Evolutionary conservation across 2,797 vertebrate species (phyloP).

Genomic region (Helicolenus hilgendorfi): DNA sequence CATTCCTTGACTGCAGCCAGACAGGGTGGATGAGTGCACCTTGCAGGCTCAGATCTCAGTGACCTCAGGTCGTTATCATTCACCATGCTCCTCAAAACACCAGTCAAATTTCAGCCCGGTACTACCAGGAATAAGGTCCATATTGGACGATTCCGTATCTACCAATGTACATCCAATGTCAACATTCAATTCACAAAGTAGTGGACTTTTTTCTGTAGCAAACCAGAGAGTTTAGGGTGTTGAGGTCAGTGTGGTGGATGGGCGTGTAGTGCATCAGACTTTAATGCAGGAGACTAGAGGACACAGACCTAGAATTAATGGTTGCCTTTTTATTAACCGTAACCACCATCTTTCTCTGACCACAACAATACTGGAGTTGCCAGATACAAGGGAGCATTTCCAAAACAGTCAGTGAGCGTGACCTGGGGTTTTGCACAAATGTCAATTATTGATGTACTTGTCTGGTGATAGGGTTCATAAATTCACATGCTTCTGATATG

Average conservation of each 20-base stretch:
- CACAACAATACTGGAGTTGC: not conserved
- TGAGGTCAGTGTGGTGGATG: not conserved
- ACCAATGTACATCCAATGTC: not conserved
- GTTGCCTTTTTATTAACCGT: not conserved
- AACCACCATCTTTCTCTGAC: not conserved
- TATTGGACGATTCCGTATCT: not conserved
- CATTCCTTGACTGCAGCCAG: slow-evolving; percentile 77
- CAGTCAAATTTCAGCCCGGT: not conserved
- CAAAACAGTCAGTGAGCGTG: not conserved
- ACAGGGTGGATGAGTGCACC: slow-evolving; percentile 78
- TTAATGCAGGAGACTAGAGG: not conserved
- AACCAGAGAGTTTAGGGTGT: not conserved
- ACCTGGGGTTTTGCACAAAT: not conserved
- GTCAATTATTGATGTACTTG: not conserved
- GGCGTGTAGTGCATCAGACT: not conserved
- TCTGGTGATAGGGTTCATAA: not conserved
- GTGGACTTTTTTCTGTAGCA: not conserved
- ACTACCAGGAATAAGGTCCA: not conserved
- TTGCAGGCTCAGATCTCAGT: slow-evolving; percentile 73
- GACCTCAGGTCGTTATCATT: slow-evolving; percentile 63
- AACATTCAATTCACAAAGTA: not conserved
- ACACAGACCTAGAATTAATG: not conserved
- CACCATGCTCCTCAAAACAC: slow-evolving; percentile 38
- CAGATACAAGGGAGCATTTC: not conserved
- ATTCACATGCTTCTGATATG: not conserved